Evolutionary conservation across 2,113 vertebrate species (phyloP).

Genomic region (Syngnathus scovelli): DNA sequence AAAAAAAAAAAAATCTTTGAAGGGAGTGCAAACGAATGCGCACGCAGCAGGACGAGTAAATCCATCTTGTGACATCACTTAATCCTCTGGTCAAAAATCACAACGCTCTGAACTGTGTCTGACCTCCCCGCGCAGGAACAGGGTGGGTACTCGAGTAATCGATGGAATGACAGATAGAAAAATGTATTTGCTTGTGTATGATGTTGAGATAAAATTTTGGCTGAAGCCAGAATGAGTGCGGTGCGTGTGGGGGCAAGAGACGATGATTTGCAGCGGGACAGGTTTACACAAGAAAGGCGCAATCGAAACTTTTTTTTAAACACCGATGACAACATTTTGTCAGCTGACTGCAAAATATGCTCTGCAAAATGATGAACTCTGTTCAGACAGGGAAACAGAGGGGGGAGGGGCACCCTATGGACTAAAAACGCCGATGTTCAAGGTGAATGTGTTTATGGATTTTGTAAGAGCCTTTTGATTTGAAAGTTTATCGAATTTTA

Average conservation of each 20-base stretch:
- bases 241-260: not conserved
- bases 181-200: not conserved
- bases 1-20: not conserved
- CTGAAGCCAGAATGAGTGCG: not conserved
- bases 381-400: too few relatives aligned
- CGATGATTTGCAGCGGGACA: not conserved
- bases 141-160: constrained; percentile 12
- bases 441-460: too few relatives aligned
- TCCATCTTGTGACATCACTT: constrained; percentile 61
- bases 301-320: not conserved
- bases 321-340: too few relatives aligned
- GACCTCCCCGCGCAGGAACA: constrained; percentile 34
- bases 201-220: not conserved
- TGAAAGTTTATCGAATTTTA: too few relatives aligned
- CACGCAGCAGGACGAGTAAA: constrained; percentile 46
- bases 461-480: too few relatives aligned
- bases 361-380: too few relatives aligned
- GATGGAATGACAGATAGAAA: too few relatives aligned
- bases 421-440: too few relatives aligned
- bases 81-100: constrained; percentile 65
- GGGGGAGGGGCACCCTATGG: too few relatives aligned
- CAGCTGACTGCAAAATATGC: too few relatives aligned
- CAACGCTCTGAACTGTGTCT: constrained; percentile 52
- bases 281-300: not conserved
- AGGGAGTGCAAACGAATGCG: constrained; percentile 1